Percentiles rank a stretch among this genome's conserved stretches.
Conservation (phyloP, 2,113 vertebrate genomes). For the cat (Felis catus) region DNA sequence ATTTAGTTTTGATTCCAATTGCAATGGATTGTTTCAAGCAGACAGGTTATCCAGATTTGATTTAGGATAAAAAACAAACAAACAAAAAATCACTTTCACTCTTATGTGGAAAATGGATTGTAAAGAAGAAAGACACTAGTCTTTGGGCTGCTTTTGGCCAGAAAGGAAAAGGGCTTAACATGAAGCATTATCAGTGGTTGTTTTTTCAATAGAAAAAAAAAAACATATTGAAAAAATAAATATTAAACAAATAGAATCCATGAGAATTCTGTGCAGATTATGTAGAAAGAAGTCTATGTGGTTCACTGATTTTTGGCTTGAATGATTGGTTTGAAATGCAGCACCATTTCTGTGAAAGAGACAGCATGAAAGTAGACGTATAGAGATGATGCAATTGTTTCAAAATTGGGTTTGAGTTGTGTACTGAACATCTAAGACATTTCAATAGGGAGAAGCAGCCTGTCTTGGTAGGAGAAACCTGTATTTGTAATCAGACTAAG, state of each 20-base stretch:
- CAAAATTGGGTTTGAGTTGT: neutral
- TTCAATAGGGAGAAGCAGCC: neutral
- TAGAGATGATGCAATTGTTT: neutral
- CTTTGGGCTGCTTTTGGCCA: neutral
- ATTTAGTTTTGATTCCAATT: neutral
- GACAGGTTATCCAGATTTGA: neutral
- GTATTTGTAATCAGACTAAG: neutral
- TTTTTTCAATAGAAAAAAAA: neutral
- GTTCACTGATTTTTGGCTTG: neutral
- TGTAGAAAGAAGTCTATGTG: no score
- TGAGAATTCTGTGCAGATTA: neutral
- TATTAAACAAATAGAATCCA: neutral
- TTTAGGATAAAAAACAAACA: neutral
- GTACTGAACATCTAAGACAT: neutral
- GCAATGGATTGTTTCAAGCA: neutral
- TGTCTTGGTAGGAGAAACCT: neutral
- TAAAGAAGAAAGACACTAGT: neutral
- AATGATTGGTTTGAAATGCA: neutral
- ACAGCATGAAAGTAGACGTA: neutral
- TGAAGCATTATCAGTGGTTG: neutral
- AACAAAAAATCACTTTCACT: neutral
- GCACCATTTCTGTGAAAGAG: neutral
- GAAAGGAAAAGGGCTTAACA: neutral
- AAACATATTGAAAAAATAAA: neutral
- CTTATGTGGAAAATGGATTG: neutral